phyloP scores from a whole-genome alignment of 2,888 invertebrate genomes.

The Craniophora ligustri region DNA sequence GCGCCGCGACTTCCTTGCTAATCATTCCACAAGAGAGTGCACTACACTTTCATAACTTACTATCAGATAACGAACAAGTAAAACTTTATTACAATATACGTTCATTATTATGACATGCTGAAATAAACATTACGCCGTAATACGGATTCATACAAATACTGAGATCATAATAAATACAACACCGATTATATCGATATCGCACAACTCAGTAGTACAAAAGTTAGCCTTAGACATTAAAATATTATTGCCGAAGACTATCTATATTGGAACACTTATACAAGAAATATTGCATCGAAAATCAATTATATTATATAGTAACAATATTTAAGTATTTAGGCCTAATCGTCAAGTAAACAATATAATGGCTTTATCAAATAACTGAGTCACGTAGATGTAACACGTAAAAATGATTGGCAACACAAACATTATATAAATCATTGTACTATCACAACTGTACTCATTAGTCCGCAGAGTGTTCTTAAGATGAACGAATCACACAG shows the following conservation, averaged over 20 bases:
- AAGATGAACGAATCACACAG: conserved; percentile 40
- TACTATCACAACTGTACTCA: conserved; percentile 54
- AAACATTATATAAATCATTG: conserved; percentile 40
- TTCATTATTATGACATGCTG: conserved; percentile 44
- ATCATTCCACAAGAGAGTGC: conserved; percentile 35
- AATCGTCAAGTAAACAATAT: conserved; percentile 42
- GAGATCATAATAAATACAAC: conserved; percentile 68
- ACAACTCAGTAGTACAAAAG: conserved; percentile 51
- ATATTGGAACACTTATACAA: conserved; percentile 40
- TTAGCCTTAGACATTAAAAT: conserved; percentile 58
- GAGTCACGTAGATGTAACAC: conserved; percentile 30
- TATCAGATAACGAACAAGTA: conserved; percentile 44
- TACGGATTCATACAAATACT: conserved; percentile 57
- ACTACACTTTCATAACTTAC: conserved; percentile 29
- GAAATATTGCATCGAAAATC: conserved; percentile 51
- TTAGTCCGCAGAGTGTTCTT: conserved; percentile 38
- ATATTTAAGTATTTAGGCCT: conserved; percentile 57
- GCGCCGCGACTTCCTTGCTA: conserved; percentile 9
- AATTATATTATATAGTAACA: conserved; percentile 29
- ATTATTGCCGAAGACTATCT: conserved; percentile 59
- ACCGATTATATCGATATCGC: conserved; percentile 65
- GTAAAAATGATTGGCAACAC: conserved; percentile 40
- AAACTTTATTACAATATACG: conserved; percentile 33
- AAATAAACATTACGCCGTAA: conserved; percentile 41
- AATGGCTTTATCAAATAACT: conserved; percentile 50